Base-by-base conservation (phyloP, 2,888 invertebrate genomes). In the Phalera bucephala region DNA sequence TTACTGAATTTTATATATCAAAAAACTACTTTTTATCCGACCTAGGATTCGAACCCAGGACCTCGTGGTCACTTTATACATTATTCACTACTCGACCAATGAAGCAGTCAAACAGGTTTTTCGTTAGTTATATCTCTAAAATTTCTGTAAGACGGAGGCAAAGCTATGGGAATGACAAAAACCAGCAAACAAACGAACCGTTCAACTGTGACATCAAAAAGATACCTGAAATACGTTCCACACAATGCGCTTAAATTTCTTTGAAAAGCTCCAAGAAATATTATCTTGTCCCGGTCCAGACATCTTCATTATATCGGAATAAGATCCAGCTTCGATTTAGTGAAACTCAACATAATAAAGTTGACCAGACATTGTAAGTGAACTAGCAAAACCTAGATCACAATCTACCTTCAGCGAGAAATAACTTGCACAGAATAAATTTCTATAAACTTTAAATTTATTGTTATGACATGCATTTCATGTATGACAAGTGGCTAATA, bases 401-500 rank as follows among this genome's bases (percentile, higher is more conserved):
- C 3, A 31, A 28, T 33, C 19, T 34, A 41, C 14, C 33, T 35
- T 31, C 15, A 37, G n/a, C n/a, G 29, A 28, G 14, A 23, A 36
- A 39, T 49, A 32, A 36, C 31, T 36, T 33, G 29, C 37, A 29
- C 14, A 14, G 40, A 33, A 45, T 49, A 49, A 43, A 39, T 43
- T 3, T 12, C 23, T 12, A 21, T 31, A 31, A 39, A 54, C 33
- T 37, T 45, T 21, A 39, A 38, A 52, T 53, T 45, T 49, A 49
- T 41, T 23, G 32, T 40, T 38, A 45, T 42, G 9, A 31, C 38
- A 6, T 33, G 21, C 39, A 33, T 45, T 48, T 40, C 22, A 23
- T 33, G 19, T 38, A 36, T 25, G 15, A 29, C n/a, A n/a, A n/a
- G n/a, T n/a, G 29, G 41, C 22, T 36, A 33, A 37, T 40, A 30